Conservation (phyloP, 1,140 invertebrate species). For the Schlechtendalia chinensis region DNA sequence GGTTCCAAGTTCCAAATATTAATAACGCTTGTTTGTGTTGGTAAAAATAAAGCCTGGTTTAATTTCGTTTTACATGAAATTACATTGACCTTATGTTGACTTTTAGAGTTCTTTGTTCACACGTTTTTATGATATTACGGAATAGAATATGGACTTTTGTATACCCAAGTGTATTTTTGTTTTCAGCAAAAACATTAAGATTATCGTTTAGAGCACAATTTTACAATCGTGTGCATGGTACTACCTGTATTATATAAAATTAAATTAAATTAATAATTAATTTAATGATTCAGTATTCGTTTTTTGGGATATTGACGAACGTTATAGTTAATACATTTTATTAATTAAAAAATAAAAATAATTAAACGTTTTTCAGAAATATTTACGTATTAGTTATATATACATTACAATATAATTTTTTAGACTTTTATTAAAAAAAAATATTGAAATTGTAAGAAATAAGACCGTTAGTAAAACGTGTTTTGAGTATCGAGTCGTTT, state of each 20-base stretch:
- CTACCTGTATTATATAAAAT: too few species aligned
- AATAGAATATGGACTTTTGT: neutral
- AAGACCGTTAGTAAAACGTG: too few species aligned
- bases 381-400: neutral
- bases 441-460: too few species aligned
- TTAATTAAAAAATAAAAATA: neutral
- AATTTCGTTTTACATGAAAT: slow-evolving; percentile 4
- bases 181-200: neutral
- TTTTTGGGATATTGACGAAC: too few species aligned
- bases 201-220: neutral
- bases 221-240: too few species aligned
- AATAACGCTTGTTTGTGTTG: slow-evolving; percentile 13
- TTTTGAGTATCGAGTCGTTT: too few species aligned
- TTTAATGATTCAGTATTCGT: too few species aligned
- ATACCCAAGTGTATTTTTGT: neutral
- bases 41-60: slow-evolving; percentile 29
- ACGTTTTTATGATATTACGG: neutral
- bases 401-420: neutral
- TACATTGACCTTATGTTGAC: slow-evolving; percentile 42
- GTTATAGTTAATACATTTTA: too few species aligned
- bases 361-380: slow-evolving; percentile 2
- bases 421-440: too few species aligned
- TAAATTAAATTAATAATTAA: too few species aligned
- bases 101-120: slow-evolving; percentile 33
- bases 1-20: neutral